Conservation (phyloP, 1,140 invertebrate genomes). For the Drosophila kanapiae region DNA sequence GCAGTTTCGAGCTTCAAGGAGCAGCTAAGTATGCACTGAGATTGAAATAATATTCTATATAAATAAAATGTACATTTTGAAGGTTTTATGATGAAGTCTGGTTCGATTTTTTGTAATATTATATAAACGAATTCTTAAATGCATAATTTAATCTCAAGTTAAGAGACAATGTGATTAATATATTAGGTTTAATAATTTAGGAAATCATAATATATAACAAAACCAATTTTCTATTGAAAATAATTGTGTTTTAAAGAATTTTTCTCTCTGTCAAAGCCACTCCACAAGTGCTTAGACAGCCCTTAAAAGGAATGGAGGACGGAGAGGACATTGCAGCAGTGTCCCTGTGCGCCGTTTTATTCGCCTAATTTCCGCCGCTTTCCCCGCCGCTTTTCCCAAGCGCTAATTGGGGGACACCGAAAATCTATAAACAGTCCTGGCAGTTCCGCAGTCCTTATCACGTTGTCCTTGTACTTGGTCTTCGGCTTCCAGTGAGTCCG, state of each 20-base stretch:
- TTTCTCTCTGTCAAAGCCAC: constrained; percentile 1
- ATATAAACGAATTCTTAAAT: no score
- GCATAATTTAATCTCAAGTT: not conserved
- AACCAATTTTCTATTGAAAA: no score
- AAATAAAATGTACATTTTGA: no score
- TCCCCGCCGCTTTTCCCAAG: constrained; percentile 20
- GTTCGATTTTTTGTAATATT: no score
- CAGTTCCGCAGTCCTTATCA: constrained; percentile 24
- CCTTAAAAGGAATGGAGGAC: not conserved
- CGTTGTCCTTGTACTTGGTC: constrained; percentile 42
- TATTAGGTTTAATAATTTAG: not conserved
- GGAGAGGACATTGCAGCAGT: constrained; percentile 13
- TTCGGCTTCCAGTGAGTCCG: no score
- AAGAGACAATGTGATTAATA: not conserved
- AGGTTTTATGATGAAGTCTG: no score
- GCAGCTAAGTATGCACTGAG: constrained; percentile 48
- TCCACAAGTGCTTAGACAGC: not conserved
- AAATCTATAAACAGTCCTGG: constrained; percentile 70
- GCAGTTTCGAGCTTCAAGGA: constrained; percentile 33
- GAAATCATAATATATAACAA: not conserved
- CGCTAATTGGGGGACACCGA: constrained; percentile 69
- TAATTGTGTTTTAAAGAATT: not conserved
- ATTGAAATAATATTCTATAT: not conserved
- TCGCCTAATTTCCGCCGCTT: constrained; percentile 68
- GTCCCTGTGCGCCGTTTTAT: constrained; percentile 44